These are phyloP conservation scores for Ephydatia muelleri DNA, from an alignment of 37 sponge, comb jelly and placozoan species.

Conservation along the genomic window DNA sequence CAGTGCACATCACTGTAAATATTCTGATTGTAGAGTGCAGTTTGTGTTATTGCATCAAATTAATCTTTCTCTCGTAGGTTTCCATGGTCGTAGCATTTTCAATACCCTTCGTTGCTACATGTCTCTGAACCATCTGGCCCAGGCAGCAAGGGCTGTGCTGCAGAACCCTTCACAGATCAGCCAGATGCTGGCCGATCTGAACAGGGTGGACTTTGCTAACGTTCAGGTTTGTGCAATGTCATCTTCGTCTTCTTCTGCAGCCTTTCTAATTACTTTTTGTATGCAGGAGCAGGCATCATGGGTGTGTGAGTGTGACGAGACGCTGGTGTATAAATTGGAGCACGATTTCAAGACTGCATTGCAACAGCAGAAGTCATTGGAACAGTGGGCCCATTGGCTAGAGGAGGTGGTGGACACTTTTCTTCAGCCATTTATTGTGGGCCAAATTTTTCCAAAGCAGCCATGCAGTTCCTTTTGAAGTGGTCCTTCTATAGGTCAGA, in stretches of 20 bases:
- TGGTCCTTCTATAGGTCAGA: slow-evolving; percentile 98
- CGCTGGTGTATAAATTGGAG: slow-evolving; percentile 76
- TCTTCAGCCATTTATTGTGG: slow-evolving; percentile 68
- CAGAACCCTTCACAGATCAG: slow-evolving; percentile 93
- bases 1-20: too few species aligned
- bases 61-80: slow-evolving; percentile 45
- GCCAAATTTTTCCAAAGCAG: slow-evolving; percentile 77
- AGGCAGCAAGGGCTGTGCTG: slow-evolving; percentile 97
- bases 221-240: slow-evolving; percentile 62
- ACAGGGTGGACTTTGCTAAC: slow-evolving; percentile 96
- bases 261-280: not conserved
- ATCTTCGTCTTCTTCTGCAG: not conserved
- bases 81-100: slow-evolving; percentile 90
- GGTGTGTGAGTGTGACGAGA: slow-evolving; percentile 98
- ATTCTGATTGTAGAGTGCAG: too few species aligned
- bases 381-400: slow-evolving; percentile 96
- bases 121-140: slow-evolving; percentile 98
- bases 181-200: slow-evolving; percentile 95
- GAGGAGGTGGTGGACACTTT: slow-evolving; percentile 81
- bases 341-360: slow-evolving; percentile 93
- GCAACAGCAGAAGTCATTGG: slow-evolving; percentile 89
- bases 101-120: slow-evolving; percentile 98
- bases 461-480: slow-evolving; percentile 95
- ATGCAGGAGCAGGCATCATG: slow-evolving; percentile 97
- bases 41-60: too few species aligned